phyloP scores from a whole-genome alignment of 2,888 invertebrate genomes.

The Acleris cristana region DNA sequence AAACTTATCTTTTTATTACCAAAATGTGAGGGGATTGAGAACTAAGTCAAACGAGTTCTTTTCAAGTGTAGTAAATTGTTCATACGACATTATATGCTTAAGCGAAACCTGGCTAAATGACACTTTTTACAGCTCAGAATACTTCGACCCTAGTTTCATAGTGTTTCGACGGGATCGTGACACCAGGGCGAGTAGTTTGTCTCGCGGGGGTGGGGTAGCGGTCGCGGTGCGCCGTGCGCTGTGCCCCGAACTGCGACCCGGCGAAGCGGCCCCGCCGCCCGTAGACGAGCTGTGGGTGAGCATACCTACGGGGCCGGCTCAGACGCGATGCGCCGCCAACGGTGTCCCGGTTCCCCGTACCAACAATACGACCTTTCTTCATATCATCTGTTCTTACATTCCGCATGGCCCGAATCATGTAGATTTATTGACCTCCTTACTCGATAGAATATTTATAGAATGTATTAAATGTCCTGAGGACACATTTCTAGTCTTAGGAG shows the following conservation, averaged over 20 bases:
- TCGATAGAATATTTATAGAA: too few relatives aligned
- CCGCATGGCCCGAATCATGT: too few relatives aligned
- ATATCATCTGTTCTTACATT: too few relatives aligned
- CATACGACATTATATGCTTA: slow-evolving; percentile 9
- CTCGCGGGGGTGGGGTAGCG: slow-evolving; percentile 13
- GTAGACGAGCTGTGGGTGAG: slow-evolving; percentile 16
- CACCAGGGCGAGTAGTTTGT: neutral
- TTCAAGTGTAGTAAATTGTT: neutral
- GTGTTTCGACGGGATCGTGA: slow-evolving; percentile 9
- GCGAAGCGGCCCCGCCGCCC: slow-evolving; percentile 14
- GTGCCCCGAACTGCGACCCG: slow-evolving; percentile 10
- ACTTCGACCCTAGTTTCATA: slow-evolving; percentile 6
- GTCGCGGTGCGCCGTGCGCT: slow-evolving; percentile 15
- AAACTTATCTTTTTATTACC: slow-evolving; percentile 26
- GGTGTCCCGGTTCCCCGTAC: neutral
- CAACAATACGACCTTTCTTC: too few relatives aligned
- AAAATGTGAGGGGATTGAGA: slow-evolving; percentile 33
- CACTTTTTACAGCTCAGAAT: slow-evolving; percentile 15
- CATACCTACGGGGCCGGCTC: slow-evolving; percentile 1
- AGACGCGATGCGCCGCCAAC: neutral
- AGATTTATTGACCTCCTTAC: too few relatives aligned
- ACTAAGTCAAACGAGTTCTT: slow-evolving; percentile 22
- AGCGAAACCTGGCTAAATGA: slow-evolving; percentile 13
- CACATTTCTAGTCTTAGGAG: too few relatives aligned
- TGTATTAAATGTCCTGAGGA: too few relatives aligned